Evolutionary conservation across 2,888 invertebrate species (phyloP).

Genomic region (Bellardia bayeri): DNA sequence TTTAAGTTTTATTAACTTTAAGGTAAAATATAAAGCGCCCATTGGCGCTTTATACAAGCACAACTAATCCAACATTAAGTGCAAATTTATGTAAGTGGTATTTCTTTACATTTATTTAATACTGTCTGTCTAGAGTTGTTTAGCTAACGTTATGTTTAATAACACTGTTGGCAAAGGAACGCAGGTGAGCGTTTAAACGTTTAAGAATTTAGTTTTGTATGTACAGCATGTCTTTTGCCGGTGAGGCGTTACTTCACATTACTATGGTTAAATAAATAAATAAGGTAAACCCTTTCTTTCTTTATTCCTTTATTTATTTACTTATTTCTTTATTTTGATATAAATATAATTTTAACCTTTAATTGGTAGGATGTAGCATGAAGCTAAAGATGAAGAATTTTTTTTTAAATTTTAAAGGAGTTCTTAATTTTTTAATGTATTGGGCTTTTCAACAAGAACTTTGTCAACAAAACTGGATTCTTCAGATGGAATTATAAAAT

Average conservation of each 20-base stretch:
- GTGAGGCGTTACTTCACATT: conserved; percentile 68
- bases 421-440: too few species aligned
- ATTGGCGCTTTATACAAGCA: conserved; percentile 67
- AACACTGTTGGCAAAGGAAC: not conserved
- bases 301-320: not conserved
- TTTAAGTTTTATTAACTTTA: conserved; percentile 55
- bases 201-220: conserved; percentile 14
- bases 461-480: too few species aligned
- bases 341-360: conserved; percentile 55
- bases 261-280: conserved; percentile 70
- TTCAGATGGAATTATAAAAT: too few species aligned
- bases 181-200: conserved; percentile 4
- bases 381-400: not conserved
- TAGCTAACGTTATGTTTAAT: conserved; percentile 37
- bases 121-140: conserved; percentile 30
- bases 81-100: conserved; percentile 70
- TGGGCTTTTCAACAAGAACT: too few species aligned
- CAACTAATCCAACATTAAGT: conserved; percentile 72
- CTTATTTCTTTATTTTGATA: too few species aligned
- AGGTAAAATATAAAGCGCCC: conserved; percentile 67
- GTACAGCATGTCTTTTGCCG: conserved; percentile 3
- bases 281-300: not conserved
- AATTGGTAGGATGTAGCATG: conserved; percentile 15
- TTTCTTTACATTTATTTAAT: conserved; percentile 32
- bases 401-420: too few species aligned